Evolutionary conservation across 2,113 vertebrate genomes (phyloP).

Genomic region (Pelvicachromis taeniatus): DNA sequence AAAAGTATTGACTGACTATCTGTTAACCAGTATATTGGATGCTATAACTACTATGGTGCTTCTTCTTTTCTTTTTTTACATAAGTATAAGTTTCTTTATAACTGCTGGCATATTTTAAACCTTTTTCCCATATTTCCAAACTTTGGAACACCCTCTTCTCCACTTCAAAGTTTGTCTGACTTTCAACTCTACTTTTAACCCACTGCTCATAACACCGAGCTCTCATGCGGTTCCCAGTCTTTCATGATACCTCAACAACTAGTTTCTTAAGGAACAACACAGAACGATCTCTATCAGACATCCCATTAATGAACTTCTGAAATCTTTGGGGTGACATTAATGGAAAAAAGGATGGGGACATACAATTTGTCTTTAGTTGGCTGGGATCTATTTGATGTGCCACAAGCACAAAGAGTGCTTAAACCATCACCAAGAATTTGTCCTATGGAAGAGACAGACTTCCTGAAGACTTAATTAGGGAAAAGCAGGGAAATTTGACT

Average conservation of each 20-base stretch:
- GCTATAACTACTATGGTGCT: background rate
- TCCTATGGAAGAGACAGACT: background rate
- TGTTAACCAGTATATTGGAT: background rate
- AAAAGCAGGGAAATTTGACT: background rate
- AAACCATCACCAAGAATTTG: background rate
- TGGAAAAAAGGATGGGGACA: background rate
- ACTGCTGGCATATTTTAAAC: background rate
- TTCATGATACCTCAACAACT: background rate
- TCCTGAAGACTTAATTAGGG: background rate
- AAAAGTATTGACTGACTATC: background rate
- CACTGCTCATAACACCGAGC: background rate
- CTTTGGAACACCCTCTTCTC: background rate
- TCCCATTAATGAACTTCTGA: background rate
- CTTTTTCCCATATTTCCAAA: background rate
- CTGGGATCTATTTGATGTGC: background rate
- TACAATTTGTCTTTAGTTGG: background rate
- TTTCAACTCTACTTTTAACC: background rate
- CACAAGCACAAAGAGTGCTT: background rate
- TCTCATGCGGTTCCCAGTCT: background rate
- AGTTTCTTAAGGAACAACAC: background rate
- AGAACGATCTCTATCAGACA: background rate
- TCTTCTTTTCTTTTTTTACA: background rate
- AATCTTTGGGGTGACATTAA: background rate
- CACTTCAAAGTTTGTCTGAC: background rate
- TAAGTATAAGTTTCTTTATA: background rate